Evolutionary conservation across 1,140 invertebrate genomes (phyloP).

Genomic region (Drosophila ironensis): DNA sequence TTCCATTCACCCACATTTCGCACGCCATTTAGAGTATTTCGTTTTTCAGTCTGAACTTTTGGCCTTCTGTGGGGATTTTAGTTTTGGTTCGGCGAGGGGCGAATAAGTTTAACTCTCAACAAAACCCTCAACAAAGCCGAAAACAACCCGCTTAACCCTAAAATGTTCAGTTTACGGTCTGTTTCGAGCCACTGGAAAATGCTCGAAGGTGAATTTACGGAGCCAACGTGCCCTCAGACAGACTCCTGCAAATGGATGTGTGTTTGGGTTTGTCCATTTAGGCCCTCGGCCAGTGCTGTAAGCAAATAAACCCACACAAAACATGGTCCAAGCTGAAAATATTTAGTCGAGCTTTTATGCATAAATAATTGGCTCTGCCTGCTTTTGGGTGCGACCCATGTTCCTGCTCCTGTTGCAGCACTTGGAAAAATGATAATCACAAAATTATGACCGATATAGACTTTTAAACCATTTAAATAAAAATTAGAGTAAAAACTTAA

Average conservation of each 20-base stretch:
- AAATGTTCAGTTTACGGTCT: conserved; percentile 66
- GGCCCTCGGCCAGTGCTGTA: conserved; percentile 20
- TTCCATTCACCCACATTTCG: no score
- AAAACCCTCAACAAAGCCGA: conserved; percentile 12
- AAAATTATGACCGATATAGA: no score
- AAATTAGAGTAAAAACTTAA: no score
- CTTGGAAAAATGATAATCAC: no score
- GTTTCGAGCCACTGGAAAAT: conserved; percentile 38
- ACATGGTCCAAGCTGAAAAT: conserved; percentile 55
- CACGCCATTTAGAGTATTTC: conserved; percentile 15
- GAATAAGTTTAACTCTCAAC: conserved; percentile 20
- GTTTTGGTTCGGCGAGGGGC: neutral
- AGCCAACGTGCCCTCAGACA: conserved; percentile 17
- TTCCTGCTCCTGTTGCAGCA: conserved; percentile 1
- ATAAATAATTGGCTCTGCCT: conserved; percentile 70
- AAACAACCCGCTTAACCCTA: conserved; percentile 46
- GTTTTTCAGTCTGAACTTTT: conserved; percentile 1
- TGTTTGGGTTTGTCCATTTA: conserved; percentile 7
- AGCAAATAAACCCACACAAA: conserved; percentile 44
- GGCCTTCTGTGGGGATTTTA: neutral
- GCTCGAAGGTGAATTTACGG: conserved; percentile 39
- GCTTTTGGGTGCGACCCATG: conserved; percentile 2
- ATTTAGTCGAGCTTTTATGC: conserved; percentile 68
- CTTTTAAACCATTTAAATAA: no score
- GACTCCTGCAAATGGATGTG: conserved; percentile 7